phyloP scores from a whole-genome alignment of 92 coral and sea anemone species.

The Montipora capitata region DNA sequence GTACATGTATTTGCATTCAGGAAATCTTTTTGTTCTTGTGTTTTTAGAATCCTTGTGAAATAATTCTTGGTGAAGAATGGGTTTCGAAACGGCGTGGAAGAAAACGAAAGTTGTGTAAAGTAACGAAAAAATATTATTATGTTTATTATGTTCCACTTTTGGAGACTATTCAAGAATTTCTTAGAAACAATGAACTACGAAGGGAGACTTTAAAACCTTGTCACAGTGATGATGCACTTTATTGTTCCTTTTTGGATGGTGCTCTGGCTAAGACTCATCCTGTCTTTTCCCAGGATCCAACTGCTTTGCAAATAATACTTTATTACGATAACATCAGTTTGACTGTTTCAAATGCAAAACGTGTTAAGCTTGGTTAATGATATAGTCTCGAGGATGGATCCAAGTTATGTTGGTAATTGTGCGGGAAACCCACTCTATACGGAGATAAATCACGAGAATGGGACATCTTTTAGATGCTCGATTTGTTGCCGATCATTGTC shows the following conservation, averaged over 20 bases:
- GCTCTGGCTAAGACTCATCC: slow-evolving; percentile 53
- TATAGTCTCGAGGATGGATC: too few relatives aligned
- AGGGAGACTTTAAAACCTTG: slow-evolving; percentile 15
- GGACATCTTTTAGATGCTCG: too few relatives aligned
- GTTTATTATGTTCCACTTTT: slow-evolving; percentile 51
- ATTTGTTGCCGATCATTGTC: too few relatives aligned
- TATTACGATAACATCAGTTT: slow-evolving; percentile 64
- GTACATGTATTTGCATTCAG: background rate
- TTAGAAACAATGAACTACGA: slow-evolving; percentile 33
- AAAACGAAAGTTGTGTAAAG: slow-evolving; percentile 13
- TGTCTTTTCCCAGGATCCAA: slow-evolving; percentile 44
- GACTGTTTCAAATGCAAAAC: slow-evolving; percentile 43
- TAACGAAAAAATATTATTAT: slow-evolving; percentile 46
- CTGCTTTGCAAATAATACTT: slow-evolving; percentile 52
- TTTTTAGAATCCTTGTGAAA: slow-evolving; percentile 35
- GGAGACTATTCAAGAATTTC: slow-evolving; percentile 43
- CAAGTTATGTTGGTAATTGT: too few relatives aligned
- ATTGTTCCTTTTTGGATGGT: slow-evolving; percentile 49
- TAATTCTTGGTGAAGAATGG: slow-evolving; percentile 41
- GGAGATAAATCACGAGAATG: too few relatives aligned
- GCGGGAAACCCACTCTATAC: too few relatives aligned
- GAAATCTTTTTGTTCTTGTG: background rate
- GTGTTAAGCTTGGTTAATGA: slow-evolving; percentile 43
- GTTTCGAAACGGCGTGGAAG: slow-evolving; percentile 28
- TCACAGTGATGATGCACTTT: slow-evolving; percentile 39